Evolutionary conservation across 2,113 vertebrate genomes (phyloP).

Genomic region (Geococcyx californianus): DNA sequence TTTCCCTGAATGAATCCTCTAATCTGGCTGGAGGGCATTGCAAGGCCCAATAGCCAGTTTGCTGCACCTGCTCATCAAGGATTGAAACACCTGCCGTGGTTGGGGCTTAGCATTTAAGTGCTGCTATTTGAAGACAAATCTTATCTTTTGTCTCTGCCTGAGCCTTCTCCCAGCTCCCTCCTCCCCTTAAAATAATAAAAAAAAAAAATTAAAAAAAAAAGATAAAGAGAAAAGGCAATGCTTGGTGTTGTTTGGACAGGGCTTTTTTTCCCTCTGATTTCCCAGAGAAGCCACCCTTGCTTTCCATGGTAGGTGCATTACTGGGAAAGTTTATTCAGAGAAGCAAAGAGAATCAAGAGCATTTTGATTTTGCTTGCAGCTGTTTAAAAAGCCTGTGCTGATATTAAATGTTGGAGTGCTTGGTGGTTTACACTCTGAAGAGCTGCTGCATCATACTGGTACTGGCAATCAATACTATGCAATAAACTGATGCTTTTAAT

Average conservation of each 20-base stretch:
- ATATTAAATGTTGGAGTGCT: not conserved
- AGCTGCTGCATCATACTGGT: not conserved
- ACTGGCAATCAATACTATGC: not conserved
- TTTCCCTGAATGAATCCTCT: slow-evolving; percentile 59
- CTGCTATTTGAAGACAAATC: slow-evolving; percentile 70
- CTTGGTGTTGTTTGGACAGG: not conserved
- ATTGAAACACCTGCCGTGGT: slow-evolving; percentile 61
- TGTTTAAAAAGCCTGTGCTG: not conserved
- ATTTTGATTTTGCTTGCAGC: not conserved
- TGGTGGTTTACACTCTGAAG: not conserved
- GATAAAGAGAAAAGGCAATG: not conserved
- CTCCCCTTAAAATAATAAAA: not conserved
- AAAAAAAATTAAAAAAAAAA: too few species aligned
- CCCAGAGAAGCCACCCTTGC: not conserved
- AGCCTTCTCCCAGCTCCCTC: not conserved
- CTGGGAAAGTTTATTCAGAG: not conserved
- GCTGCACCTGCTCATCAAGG: slow-evolving; percentile 63
- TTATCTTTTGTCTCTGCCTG: slow-evolving; percentile 32
- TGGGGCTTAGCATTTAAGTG: slow-evolving; percentile 61
- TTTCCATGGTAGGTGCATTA: not conserved
- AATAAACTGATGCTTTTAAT: not conserved
- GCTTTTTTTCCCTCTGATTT: not conserved
- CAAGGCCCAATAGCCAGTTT: slow-evolving; percentile 55
- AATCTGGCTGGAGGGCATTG: slow-evolving; percentile 67
- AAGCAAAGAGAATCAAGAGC: not conserved